Base-by-base conservation (phyloP, 2,888 invertebrate species). In the Drosophila nr. medialis region DNA sequence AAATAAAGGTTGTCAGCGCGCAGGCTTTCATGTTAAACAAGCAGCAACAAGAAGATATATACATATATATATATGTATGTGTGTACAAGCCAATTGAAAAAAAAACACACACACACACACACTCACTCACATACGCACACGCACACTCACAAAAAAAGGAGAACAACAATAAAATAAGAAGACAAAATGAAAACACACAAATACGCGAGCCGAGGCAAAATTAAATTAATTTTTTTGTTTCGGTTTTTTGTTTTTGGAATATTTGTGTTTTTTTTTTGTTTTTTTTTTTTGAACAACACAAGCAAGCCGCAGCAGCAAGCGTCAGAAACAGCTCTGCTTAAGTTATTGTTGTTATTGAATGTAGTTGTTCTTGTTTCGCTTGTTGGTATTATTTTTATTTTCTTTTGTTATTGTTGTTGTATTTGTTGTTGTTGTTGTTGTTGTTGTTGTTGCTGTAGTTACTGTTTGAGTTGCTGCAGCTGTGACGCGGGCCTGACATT, bases 101-200 rank as follows among this genome's bases (percentile, higher is more conserved):
- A 40, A 75, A 64, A 53, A 27, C 27, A 27, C 27, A 29, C 51
- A 73, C 48, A 77, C 58, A 34, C 45, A 50, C 53, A 74, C 50
- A 59, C 24, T 30, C 61, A 55, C 53, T 7, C 40, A 67, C 48
- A 77, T 58, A 34, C 45, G 50, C n/a, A n/a, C 53, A 74, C 50
- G 50, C 53, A 74, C 50, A 62, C 24, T 45, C 61, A 53, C 50
- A 64, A 36, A n/a, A 38, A 18, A 18, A n/a, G 7, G 4, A 24
- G 2, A 32, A 50, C 40, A 68, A 61, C 51, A 64, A 64, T 40
- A 49, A 64, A 64, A 75, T 63, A 73, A 77, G 67, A 55, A 78
- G 63, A 73, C 76, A 74, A 76, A 68, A 77, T 77, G 55, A 77
- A 77, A 77, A 72, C 56, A 77, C 62, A 75, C 65, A 77, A 72